These are phyloP conservation scores for Psilopogon haemacephalus DNA, from an alignment of 2,113 vertebrate species.

Conservation along the genomic window DNA sequence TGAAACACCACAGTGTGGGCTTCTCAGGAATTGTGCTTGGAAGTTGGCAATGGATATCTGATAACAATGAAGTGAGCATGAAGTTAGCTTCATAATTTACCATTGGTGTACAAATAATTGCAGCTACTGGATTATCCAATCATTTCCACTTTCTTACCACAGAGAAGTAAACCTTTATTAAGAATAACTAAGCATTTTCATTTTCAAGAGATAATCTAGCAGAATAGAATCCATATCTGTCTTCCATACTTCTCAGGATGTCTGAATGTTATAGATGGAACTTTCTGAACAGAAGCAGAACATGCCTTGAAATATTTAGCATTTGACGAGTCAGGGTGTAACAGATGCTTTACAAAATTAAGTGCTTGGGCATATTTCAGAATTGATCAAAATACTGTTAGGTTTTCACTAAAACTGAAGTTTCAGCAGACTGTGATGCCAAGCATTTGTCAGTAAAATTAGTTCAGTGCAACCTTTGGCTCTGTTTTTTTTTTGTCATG, in stretches of 20 bases:
- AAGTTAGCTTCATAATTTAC: neutral
- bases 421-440: conserved; percentile 55
- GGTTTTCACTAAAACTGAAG: conserved; percentile 61
- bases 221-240: neutral
- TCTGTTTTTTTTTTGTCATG: conserved; percentile 2
- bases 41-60: neutral
- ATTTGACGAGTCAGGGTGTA: conserved; percentile 35
- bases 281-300: neutral
- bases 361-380: conserved; percentile 59
- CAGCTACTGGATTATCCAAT: neutral
- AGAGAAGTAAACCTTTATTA: neutral
- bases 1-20: neutral
- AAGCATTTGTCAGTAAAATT: conserved; percentile 69
- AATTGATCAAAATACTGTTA: conserved; percentile 63
- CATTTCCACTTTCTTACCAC: neutral
- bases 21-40: neutral
- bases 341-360: conserved; percentile 70
- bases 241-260: neutral
- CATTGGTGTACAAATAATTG: neutral
- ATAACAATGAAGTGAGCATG: neutral
- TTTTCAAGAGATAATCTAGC: neutral
- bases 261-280: neutral
- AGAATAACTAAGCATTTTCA: neutral
- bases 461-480: conserved; percentile 31
- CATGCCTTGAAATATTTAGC: conserved; percentile 24